Percentiles rank a stretch among this genome's conserved stretches.
These are phyloP conservation scores for Rugalucina vietnamica DNA, from an alignment of 2,888 invertebrate species.

Conservation along the genomic window DNA sequence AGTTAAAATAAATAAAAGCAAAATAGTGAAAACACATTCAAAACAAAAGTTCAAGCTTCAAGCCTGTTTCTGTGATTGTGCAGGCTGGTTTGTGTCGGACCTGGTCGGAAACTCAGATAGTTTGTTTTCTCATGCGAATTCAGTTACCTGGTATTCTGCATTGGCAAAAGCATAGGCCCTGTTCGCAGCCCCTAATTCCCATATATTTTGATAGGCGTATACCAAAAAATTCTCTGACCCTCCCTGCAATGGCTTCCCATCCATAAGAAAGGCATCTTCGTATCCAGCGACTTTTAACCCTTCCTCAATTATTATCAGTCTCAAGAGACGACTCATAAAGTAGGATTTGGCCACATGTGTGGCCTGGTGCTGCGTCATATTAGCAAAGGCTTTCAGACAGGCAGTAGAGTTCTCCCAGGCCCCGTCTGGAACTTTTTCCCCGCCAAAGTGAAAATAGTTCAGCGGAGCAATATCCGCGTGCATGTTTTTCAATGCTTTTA, in stretches of 20 bases:
- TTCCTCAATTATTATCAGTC: conserved; percentile 56
- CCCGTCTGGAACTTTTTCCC: conserved; percentile 76
- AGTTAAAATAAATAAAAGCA: no score
- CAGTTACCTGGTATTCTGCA: conserved; percentile 78
- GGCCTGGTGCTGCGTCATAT: conserved; percentile 41
- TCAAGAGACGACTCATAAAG: conserved; percentile 64
- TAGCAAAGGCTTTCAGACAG: conserved; percentile 67
- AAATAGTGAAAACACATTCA: no score
- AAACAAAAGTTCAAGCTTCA: no score
- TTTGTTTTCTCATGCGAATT: no score
- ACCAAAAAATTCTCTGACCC: conserved; percentile 58
- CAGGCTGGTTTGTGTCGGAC: no score
- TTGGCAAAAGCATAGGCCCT: conserved; percentile 77
- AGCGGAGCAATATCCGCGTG: conserved; percentile 68
- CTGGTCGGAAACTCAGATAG: no score
- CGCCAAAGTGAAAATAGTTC: conserved; percentile 77
- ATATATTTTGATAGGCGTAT: conserved; percentile 74
- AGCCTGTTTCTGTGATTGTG: no score
- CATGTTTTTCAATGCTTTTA: conserved; percentile 67
- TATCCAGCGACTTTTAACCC: conserved; percentile 61
- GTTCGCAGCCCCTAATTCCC: conserved; percentile 76
- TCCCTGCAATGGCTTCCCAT: conserved; percentile 56
- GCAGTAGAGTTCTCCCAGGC: conserved; percentile 76
- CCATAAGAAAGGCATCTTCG: conserved; percentile 63
- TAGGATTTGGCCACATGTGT: conserved; percentile 62